Conservation (phyloP, 2,888 invertebrate species). For the Noctua janthe region DNA sequence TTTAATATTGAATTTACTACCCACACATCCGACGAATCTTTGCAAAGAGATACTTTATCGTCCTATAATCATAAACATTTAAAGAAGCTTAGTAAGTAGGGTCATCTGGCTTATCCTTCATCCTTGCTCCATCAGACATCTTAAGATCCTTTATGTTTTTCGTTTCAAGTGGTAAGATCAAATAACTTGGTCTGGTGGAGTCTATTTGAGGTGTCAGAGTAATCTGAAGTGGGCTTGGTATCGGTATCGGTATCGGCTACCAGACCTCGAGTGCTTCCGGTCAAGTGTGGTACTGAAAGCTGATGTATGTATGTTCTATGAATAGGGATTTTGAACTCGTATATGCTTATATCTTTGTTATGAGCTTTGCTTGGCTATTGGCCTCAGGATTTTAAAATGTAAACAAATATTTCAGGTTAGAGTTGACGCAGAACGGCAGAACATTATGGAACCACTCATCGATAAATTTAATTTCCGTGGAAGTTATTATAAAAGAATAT, state of each 20-base stretch:
- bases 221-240: slow-evolving; percentile 81
- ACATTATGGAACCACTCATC: not conserved
- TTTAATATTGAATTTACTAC: slow-evolving; percentile 31
- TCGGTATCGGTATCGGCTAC: slow-evolving; percentile 71
- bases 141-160: slow-evolving; percentile 65
- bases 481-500: not conserved
- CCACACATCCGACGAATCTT: slow-evolving; percentile 30
- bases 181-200: slow-evolving; percentile 80
- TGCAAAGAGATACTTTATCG: slow-evolving; percentile 43
- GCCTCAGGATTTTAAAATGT: not conserved
- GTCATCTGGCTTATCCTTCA: slow-evolving; percentile 57
- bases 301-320: slow-evolving; percentile 53
- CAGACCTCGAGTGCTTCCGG: slow-evolving; percentile 83
- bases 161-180: slow-evolving; percentile 84
- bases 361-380: not conserved
- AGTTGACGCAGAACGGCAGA: not conserved
- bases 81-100: slow-evolving; percentile 38
- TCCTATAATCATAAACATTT: slow-evolving; percentile 56
- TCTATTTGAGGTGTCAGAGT: slow-evolving; percentile 87
- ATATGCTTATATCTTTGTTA: slow-evolving; percentile 3
- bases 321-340: slow-evolving; percentile 32
- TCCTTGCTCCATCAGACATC: slow-evolving; percentile 51
- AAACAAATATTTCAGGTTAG: not conserved
- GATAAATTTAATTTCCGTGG: not conserved
- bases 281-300: slow-evolving; percentile 65